Percentiles rank a stretch among this genome's conserved stretches.
Evolutionary conservation across 1,140 invertebrate genomes (phyloP).

Genomic region (Stegodyphus dumicola): DNA sequence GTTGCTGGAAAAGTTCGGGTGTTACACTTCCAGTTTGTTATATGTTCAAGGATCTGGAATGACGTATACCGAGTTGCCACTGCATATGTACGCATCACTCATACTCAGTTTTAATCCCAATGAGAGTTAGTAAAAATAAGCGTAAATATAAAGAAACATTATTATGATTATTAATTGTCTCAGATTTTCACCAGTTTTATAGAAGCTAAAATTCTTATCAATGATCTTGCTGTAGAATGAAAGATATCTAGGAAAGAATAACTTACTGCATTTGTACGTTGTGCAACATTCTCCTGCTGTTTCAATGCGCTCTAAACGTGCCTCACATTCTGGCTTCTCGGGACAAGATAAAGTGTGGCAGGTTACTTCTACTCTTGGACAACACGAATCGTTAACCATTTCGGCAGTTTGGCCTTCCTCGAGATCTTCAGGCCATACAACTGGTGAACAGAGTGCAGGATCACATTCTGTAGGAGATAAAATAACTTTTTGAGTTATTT

Average conservation of each 20-base stretch:
- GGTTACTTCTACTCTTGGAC: conserved; percentile 73
- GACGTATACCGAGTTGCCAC: too few species aligned
- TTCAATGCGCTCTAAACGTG: conserved; percentile 72
- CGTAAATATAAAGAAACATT: too few species aligned
- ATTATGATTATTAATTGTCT: too few species aligned
- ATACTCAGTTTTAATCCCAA: too few species aligned
- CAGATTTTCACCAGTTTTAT: too few species aligned
- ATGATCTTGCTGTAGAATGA: too few species aligned
- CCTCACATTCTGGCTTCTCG: conserved; percentile 71
- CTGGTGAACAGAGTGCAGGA: conserved; percentile 21
- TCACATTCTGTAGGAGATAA: conserved; percentile 59
- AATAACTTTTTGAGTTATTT: not conserved
- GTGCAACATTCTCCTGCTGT: conserved; percentile 75
- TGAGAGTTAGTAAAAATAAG: too few species aligned
- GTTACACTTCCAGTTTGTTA: too few species aligned
- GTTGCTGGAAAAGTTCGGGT: too few species aligned
- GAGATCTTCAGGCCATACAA: conserved; percentile 40
- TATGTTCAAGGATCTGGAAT: too few species aligned
- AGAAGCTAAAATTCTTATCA: too few species aligned
- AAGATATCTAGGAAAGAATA: not conserved
- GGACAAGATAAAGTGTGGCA: conserved; percentile 77
- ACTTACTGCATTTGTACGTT: conserved; percentile 75
- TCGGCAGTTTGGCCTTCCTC: conserved; percentile 72
- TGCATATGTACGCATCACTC: too few species aligned
- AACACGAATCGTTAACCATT: conserved; percentile 76